Percentiles rank a stretch among this genome's conserved stretches.
phyloP scores from a whole-genome alignment of 2,888 invertebrate genomes.

The Erannis defoliaria region DNA sequence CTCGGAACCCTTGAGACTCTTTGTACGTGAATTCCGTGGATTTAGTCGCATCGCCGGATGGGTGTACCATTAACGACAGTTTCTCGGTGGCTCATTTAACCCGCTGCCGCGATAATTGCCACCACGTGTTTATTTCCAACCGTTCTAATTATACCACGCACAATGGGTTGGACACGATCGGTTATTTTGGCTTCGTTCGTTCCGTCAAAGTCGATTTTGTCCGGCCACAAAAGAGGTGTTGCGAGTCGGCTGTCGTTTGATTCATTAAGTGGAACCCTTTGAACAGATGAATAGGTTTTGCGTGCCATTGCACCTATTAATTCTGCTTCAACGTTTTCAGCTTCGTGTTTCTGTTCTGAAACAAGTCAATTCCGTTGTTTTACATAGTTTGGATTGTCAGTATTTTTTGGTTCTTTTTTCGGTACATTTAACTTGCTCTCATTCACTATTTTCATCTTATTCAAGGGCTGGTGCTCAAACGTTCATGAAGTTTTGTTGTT shows the following conservation, averaged over 20 bases:
- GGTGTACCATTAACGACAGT: conserved; percentile 82
- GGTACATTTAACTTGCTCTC: conserved; percentile 55
- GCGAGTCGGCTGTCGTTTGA: conserved; percentile 81
- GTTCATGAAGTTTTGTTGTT: background rate
- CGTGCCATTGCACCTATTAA: conserved; percentile 64
- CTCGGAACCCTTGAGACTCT: conserved; percentile 65
- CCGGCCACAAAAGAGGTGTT: conserved; percentile 81
- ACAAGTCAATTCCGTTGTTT: conserved; percentile 53
- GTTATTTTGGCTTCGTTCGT: conserved; percentile 80
- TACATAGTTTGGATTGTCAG: conserved; percentile 58
- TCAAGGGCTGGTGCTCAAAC: background rate
- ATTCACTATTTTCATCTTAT: conserved; percentile 47
- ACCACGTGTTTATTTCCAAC: conserved; percentile 85
- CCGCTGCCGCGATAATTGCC: conserved; percentile 85
- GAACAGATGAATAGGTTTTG: conserved; percentile 72
- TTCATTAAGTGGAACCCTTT: conserved; percentile 80
- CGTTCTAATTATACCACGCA: conserved; percentile 82
- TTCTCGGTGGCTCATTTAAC: conserved; percentile 85
- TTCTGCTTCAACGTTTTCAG: conserved; percentile 63
- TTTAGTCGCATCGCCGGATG: conserved; percentile 74
- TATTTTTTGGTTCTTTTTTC: conserved; percentile 51
- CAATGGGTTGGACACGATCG: conserved; percentile 85
- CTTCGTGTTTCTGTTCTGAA: conserved; percentile 48
- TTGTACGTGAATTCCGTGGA: conserved; percentile 59
- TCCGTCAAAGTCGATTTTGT: conserved; percentile 83